Evolutionary conservation across 1,140 invertebrate genomes (phyloP), one percentile per base, ranked within the genome.

Genomic region (Aphidius ervi): DNA sequence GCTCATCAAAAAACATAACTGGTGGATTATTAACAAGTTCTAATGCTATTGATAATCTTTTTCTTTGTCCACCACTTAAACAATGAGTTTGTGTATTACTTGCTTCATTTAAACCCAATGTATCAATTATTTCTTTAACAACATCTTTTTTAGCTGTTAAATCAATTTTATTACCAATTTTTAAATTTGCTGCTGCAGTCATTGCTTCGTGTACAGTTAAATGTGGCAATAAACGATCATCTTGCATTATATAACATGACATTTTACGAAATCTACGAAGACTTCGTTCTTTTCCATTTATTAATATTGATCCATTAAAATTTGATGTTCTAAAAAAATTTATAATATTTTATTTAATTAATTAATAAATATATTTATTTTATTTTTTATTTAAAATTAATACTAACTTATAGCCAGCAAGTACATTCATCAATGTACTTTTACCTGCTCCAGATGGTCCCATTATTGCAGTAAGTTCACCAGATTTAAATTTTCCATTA

Each of bases 1-100:
- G 94, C 74, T 98, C 95, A 72, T 98, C 95, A 72, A 97, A 96
- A 78, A 97, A 97, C 89, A 98, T 94, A 31, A 98, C 88, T 46
- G 94, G 94, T 9, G 96, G 96, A 81, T 97, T 92, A 73, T 91
- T 92, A 23, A 93, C 89, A 66, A 92, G 80, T 75, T 92, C 90
- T 68, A 92, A 75, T 56, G 89, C 95, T 66, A 98, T 95, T 3
- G 94, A 94, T 46, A 98, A 79, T 54, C 95, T 84, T 76, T 97
- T 98, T 58, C 91, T 84, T 80, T 98, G 94, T 0, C 96, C 96
- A 6, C 95, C 95, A 23, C 93, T 96, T 9, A 98, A 82, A 68
- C 88, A 88, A 46, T 85, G 85, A 4, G 92, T 87, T 63, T 87
- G 81, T 0, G 92, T 95, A 67, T 94, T 86, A 58, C 84, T 84